A percentile compares a stretch with the other conserved stretches of the same genome.
These are phyloP conservation scores for Sphenodon punctatus DNA, from an alignment of 2,797 vertebrate species.

Conservation along the genomic window DNA sequence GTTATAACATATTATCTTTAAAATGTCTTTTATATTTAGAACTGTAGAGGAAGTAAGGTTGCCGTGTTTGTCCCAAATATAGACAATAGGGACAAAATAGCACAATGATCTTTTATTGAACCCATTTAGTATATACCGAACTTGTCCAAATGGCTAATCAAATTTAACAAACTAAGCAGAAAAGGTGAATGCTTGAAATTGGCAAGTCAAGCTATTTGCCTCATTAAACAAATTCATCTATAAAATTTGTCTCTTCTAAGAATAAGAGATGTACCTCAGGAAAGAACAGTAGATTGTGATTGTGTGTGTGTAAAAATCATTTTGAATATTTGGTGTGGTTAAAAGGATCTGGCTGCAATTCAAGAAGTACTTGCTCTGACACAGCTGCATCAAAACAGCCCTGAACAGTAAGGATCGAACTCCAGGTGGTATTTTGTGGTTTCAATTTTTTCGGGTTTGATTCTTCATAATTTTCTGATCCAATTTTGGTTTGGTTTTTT, in stretches of 20 bases:
- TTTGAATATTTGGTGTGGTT: background rate
- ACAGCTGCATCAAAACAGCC: background rate
- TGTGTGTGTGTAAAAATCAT: background rate
- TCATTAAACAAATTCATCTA: slow-evolving; percentile 19
- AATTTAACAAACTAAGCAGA: slow-evolving; percentile 7
- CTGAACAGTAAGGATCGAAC: too few species aligned
- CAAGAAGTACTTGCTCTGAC: too few species aligned
- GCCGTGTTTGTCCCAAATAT: too few species aligned
- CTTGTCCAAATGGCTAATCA: slow-evolving; percentile 6
- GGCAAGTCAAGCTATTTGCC: background rate
- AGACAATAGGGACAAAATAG: too few species aligned
- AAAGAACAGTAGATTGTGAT: accelerated
- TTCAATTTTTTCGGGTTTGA: too few species aligned
- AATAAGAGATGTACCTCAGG: background rate
- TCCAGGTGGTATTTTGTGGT: too few species aligned
- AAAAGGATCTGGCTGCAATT: background rate
- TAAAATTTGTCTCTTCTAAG: background rate
- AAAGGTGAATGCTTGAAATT: background rate
- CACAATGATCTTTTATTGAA: slow-evolving; percentile 5
- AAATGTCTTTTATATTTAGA: too few species aligned
- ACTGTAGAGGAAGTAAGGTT: too few species aligned
- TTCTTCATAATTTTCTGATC: too few species aligned
- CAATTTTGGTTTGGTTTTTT: too few species aligned
- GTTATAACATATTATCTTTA: too few species aligned
- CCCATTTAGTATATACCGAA: slow-evolving; percentile 5